Conservation (phyloP, 2,797 vertebrate species). For the Premnoplex brunnescens region DNA sequence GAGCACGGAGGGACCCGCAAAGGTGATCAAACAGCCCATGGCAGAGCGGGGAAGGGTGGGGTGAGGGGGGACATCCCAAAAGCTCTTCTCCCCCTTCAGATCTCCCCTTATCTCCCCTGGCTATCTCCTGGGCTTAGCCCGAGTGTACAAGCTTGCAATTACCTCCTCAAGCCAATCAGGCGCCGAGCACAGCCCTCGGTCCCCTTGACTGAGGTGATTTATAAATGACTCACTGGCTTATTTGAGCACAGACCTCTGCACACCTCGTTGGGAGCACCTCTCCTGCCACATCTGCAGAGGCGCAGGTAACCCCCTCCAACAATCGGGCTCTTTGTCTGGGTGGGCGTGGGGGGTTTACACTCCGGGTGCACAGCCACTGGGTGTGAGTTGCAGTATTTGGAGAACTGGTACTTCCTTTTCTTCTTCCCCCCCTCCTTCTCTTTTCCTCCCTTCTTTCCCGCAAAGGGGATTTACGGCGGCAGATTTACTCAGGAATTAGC, state of each 20-base stretch:
- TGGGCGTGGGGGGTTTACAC: slow-evolving; percentile 66
- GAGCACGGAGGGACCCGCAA: slow-evolving; percentile 69
- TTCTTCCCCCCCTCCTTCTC: background rate
- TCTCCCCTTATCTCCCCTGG: slow-evolving; percentile 77
- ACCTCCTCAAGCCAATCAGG: slow-evolving; percentile 80
- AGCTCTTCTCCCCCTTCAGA: slow-evolving; percentile 76
- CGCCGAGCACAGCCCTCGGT: slow-evolving; percentile 73
- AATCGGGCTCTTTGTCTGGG: slow-evolving; percentile 72
- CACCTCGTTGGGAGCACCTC: slow-evolving; percentile 71
- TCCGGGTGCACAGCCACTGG: slow-evolving; percentile 59
- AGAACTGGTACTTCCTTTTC: slow-evolving; percentile 9
- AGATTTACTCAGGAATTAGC: slow-evolving; percentile 61
- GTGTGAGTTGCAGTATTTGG: slow-evolving; percentile 63
- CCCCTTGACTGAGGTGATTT: slow-evolving; percentile 80
- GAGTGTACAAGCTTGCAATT: slow-evolving; percentile 77
- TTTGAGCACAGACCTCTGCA: slow-evolving; percentile 72
- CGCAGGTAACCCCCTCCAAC: slow-evolving; percentile 75
- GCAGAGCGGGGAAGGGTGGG: background rate
- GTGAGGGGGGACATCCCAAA: slow-evolving; percentile 74
- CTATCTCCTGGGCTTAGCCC: slow-evolving; percentile 79
- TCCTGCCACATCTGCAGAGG: slow-evolving; percentile 68
- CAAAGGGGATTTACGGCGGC: slow-evolving; percentile 26
- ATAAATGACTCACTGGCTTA: slow-evolving; percentile 81
- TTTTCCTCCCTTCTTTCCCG: background rate
- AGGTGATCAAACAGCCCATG: slow-evolving; percentile 77